These are phyloP conservation scores for Drosophila mauritiana DNA, from an alignment of 1,140 invertebrate species.

Conservation along the genomic window DNA sequence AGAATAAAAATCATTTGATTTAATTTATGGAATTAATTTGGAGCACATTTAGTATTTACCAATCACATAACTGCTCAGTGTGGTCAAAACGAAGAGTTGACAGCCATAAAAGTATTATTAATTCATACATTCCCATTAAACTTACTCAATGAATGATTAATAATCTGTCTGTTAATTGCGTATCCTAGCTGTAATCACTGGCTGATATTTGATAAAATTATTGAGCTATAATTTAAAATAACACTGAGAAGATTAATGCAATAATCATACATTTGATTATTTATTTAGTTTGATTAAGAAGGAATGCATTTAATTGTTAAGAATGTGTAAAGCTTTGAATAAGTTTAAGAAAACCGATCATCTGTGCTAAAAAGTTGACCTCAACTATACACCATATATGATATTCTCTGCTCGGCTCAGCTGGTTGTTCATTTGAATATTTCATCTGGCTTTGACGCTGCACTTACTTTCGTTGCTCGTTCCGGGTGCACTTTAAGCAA, in stretches of 20 bases:
- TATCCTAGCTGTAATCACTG: background rate
- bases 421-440: constrained; percentile 78
- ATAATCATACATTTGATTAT: too few relatives aligned
- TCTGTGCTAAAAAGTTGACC: background rate
- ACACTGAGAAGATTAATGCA: too few relatives aligned
- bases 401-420: constrained; percentile 25
- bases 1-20: background rate
- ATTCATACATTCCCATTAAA: background rate
- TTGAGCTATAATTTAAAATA: background rate
- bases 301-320: too few relatives aligned
- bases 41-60: background rate
- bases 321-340: too few relatives aligned
- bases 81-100: background rate
- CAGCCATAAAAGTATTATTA: background rate
- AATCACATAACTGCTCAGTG: background rate
- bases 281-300: too few relatives aligned
- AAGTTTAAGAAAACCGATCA: too few relatives aligned
- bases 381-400: background rate
- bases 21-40: background rate
- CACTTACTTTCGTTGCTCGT: constrained; percentile 72
- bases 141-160: background rate
- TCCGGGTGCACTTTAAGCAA: constrained; percentile 68
- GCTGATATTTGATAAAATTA: background rate
- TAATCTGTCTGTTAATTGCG: background rate
- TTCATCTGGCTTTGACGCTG: constrained; percentile 72